Conservation (phyloP, 1,140 invertebrate species). For the Drosophila kanapiae region DNA sequence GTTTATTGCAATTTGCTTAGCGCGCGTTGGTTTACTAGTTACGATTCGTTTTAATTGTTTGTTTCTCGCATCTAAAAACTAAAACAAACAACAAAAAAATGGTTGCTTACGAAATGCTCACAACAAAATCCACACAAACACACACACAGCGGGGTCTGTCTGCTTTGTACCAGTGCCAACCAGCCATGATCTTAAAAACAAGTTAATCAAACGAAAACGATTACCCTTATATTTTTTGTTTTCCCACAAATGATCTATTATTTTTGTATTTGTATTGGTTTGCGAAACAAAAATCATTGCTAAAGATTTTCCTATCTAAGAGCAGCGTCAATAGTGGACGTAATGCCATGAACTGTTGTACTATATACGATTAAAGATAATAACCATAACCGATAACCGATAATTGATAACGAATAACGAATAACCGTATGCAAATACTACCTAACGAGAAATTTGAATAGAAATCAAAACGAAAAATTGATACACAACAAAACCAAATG, state of each 20-base stretch:
- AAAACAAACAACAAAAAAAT: constrained; percentile 39
- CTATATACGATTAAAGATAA: constrained; percentile 62
- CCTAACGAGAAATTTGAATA: constrained; percentile 55
- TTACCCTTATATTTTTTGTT: constrained; percentile 44
- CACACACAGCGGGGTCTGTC: constrained; percentile 51
- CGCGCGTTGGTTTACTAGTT: constrained; percentile 71
- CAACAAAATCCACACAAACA: constrained; percentile 5
- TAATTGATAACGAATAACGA: background rate
- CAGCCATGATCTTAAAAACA: constrained; percentile 48
- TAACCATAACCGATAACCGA: constrained; percentile 26
- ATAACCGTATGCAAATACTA: constrained; percentile 43
- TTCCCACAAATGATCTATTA: constrained; percentile 24
- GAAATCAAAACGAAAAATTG: constrained; percentile 71
- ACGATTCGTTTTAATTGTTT: constrained; percentile 58
- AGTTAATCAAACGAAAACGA: constrained; percentile 43
- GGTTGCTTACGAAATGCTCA: constrained; percentile 70
- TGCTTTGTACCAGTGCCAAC: constrained; percentile 71
- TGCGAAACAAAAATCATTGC: constrained; percentile 42
- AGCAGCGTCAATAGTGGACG: constrained; percentile 67
- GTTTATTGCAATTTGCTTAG: constrained; percentile 75
- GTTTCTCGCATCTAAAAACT: constrained; percentile 35
- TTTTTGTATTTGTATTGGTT: background rate
- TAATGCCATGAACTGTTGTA: constrained; percentile 73
- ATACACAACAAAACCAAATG: constrained; percentile 75
- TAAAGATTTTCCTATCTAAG: constrained; percentile 56